A percentile compares a stretch with the other conserved stretches of the same genome.
Evolutionary conservation across 2,888 invertebrate species (phyloP).

Genomic region (Apantesis nais): DNA sequence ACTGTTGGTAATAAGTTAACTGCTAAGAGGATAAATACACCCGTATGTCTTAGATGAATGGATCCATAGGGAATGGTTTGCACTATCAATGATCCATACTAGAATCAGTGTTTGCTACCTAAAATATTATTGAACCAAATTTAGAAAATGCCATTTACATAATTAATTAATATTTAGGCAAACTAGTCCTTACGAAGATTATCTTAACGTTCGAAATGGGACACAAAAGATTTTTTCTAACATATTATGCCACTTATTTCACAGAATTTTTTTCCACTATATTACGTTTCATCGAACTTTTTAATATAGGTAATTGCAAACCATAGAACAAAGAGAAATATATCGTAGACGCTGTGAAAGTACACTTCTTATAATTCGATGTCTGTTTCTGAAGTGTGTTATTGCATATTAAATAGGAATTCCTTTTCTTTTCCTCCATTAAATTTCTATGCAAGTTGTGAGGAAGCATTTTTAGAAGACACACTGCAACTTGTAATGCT

Average conservation of each 20-base stretch:
- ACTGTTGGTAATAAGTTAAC: not conserved
- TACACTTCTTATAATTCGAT: conserved; percentile 6
- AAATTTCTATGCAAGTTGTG: conserved; percentile 3
- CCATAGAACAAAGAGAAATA: not conserved
- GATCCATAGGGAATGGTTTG: not conserved
- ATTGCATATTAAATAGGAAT: conserved; percentile 7
- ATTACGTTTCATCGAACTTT: not conserved
- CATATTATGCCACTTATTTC: not conserved
- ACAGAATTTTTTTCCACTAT: not conserved
- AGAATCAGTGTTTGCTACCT: too few relatives aligned
- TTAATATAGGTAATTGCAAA: not conserved
- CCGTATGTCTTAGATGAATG: not conserved
- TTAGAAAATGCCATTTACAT: not conserved
- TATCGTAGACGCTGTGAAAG: conserved; percentile 4
- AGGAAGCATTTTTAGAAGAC: not conserved
- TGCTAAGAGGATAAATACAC: not conserved
- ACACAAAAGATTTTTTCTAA: not conserved
- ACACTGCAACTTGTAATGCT: not conserved
- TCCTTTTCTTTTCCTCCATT: not conserved
- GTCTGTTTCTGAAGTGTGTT: conserved; percentile 3
- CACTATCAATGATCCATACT: not conserved
- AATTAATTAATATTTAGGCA: not conserved
- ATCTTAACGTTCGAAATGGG: too few relatives aligned
- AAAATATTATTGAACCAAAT: not conserved
- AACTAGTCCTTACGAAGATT: not conserved